Evolutionary conservation across 2,888 invertebrate genomes (phyloP).

Genomic region (Limnephilus lunatus): DNA sequence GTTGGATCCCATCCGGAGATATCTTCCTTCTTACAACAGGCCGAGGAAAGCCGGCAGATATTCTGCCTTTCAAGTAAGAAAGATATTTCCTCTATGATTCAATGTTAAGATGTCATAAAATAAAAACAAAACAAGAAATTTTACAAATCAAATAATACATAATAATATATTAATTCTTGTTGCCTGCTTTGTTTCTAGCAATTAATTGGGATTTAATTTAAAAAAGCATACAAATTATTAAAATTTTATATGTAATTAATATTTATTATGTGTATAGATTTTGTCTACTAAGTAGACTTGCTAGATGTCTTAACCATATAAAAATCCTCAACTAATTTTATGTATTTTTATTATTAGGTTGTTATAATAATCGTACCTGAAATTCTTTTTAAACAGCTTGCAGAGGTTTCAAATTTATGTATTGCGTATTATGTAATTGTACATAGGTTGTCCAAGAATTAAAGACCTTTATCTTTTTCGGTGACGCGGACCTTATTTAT

Average conservation of each 20-base stretch:
- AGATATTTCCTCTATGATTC: constrained; percentile 10
- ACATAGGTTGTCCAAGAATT: too few relatives aligned
- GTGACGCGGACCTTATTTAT: too few relatives aligned
- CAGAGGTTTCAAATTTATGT: too few relatives aligned
- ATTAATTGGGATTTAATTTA: background rate
- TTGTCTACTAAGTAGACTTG: background rate
- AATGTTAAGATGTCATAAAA: background rate
- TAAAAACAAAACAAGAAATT: background rate
- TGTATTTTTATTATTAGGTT: too few relatives aligned
- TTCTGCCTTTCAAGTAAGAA: constrained; percentile 95
- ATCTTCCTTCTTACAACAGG: constrained; percentile 96
- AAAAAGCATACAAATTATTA: background rate
- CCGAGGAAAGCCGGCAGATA: constrained; percentile 95
- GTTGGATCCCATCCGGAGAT: constrained; percentile 95
- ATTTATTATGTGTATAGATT: background rate
- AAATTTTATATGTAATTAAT: background rate
- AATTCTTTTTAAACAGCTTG: too few relatives aligned
- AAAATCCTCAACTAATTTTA: background rate
- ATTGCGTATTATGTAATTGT: too few relatives aligned
- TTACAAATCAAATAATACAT: background rate
- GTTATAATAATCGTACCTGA: too few relatives aligned
- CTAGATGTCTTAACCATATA: background rate
- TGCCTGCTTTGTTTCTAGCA: background rate
- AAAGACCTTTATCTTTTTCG: too few relatives aligned
- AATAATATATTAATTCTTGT: background rate